Conservation (phyloP, 2,797 vertebrate species). For the Triplophysa yarkandensis region DNA sequence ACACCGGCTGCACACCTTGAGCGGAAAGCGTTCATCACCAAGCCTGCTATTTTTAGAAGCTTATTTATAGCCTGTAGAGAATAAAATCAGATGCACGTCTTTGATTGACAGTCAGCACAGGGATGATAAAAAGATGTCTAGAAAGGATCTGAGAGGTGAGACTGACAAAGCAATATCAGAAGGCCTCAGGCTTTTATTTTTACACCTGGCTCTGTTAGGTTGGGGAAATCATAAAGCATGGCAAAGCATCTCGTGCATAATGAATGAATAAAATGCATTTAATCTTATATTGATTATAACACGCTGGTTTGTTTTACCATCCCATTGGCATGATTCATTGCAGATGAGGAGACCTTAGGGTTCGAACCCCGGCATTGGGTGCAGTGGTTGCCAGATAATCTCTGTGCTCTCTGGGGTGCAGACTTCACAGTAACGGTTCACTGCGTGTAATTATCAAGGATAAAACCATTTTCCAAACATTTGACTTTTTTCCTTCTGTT, state of each 20-base stretch:
- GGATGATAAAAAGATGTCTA: constrained; percentile 28
- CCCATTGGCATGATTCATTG: background rate
- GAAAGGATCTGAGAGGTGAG: constrained; percentile 4
- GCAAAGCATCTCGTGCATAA: background rate
- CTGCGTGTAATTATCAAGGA: constrained; percentile 51
- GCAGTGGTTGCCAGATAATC: constrained; percentile 38
- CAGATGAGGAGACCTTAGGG: constrained; percentile 16
- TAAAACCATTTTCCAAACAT: constrained; percentile 41
- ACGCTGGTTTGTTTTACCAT: background rate
- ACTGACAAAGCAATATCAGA: constrained; percentile 7
- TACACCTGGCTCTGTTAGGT: background rate
- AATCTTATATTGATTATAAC: background rate
- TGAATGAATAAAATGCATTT: background rate
- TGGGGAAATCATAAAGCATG: background rate
- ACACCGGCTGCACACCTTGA: constrained; percentile 23
- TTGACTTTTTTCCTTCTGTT: constrained; percentile 27
- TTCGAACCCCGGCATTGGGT: constrained; percentile 15
- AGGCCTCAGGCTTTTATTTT: background rate
- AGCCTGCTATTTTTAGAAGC: constrained; percentile 49
- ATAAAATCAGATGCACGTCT: constrained; percentile 33
- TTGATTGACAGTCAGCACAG: constrained; percentile 48
- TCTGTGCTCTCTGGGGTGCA: constrained; percentile 21
- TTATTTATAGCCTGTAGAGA: constrained; percentile 52
- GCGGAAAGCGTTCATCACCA: constrained; percentile 42
- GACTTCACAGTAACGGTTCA: constrained; percentile 30